Percentiles rank a stretch among this genome's conserved stretches.
Evolutionary conservation across 2,888 invertebrate species (phyloP).

Genomic region (Morpho deidamia): DNA sequence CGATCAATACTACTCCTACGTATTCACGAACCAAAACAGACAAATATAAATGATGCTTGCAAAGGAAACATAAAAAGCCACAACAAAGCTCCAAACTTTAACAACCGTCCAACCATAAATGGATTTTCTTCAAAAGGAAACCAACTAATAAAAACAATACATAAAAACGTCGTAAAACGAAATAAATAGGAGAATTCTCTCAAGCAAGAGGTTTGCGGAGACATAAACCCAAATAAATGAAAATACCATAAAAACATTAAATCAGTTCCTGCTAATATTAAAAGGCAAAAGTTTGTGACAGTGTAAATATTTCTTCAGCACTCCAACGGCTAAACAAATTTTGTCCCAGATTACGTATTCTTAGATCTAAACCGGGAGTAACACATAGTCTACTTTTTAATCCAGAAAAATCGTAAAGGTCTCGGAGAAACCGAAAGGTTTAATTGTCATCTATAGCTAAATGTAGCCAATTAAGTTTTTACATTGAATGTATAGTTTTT

Average conservation of each 20-base stretch:
- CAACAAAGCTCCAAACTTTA: conserved; percentile 6
- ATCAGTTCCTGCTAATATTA: background rate
- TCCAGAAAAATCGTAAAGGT: too few relatives aligned
- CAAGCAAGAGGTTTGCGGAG: conserved; percentile 17
- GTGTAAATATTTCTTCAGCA: too few relatives aligned
- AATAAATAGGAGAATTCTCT: conserved; percentile 14
- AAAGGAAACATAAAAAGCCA: conserved; percentile 9
- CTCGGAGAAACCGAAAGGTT: too few relatives aligned
- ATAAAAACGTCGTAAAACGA: conserved; percentile 23
- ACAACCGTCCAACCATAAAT: conserved; percentile 14
- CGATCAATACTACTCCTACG: too few relatives aligned
- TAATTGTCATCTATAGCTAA: too few relatives aligned
- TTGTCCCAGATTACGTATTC: too few relatives aligned
- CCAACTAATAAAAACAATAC: conserved; percentile 20
- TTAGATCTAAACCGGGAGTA: too few relatives aligned
- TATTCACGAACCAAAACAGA: background rate
- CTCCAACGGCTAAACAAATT: too few relatives aligned
- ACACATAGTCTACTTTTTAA: too few relatives aligned
- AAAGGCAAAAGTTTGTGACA: too few relatives aligned
- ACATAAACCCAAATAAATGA: conserved; percentile 23
- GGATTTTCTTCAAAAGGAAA: conserved; percentile 22
- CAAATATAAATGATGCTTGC: background rate
- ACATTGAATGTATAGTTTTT: too few relatives aligned
- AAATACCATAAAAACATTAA: conserved; percentile 9
- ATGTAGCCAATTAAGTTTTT: too few relatives aligned